phyloP scores from a whole-genome alignment of 2,797 vertebrate genomes.

The Poecilia wingei region DNA sequence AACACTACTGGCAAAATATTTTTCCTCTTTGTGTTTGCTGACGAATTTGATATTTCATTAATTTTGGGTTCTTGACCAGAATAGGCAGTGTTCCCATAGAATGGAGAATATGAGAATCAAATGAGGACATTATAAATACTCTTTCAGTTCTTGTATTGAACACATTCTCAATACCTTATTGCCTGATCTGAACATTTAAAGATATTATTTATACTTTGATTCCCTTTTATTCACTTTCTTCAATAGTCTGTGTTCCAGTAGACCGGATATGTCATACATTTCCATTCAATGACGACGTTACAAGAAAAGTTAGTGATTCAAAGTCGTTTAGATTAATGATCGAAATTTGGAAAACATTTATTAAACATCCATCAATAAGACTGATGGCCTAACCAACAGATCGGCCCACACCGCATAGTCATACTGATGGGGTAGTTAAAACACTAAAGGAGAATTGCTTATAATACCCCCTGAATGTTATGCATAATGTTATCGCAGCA shows the following conservation, averaged over 20 bases:
- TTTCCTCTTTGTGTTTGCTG: background rate
- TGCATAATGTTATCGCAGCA: conserved; percentile 23
- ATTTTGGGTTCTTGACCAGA: background rate
- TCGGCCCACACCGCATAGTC: background rate
- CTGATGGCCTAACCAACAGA: conserved; percentile 4
- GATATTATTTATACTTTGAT: background rate
- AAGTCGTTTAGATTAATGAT: conserved; percentile 20
- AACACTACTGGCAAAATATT: background rate
- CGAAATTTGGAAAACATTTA: background rate
- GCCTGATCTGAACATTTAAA: background rate
- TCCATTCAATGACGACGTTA: background rate
- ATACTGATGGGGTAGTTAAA: conserved; percentile 1
- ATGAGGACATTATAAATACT: background rate
- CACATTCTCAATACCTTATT: background rate
- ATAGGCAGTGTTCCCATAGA: background rate
- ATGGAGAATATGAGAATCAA: background rate
- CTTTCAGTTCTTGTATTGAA: background rate
- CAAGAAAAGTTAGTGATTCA: conserved; percentile 12
- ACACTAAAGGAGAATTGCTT: conserved; percentile 9
- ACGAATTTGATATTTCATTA: background rate
- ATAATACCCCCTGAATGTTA: conserved; percentile 21
- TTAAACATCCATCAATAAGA: conserved; percentile 22
- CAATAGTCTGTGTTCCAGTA: background rate
- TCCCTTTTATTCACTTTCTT: background rate
- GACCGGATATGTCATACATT: background rate